phyloP scores from a whole-genome alignment of 2,113 vertebrate genomes.

The Nyctibius bracteatus region DNA sequence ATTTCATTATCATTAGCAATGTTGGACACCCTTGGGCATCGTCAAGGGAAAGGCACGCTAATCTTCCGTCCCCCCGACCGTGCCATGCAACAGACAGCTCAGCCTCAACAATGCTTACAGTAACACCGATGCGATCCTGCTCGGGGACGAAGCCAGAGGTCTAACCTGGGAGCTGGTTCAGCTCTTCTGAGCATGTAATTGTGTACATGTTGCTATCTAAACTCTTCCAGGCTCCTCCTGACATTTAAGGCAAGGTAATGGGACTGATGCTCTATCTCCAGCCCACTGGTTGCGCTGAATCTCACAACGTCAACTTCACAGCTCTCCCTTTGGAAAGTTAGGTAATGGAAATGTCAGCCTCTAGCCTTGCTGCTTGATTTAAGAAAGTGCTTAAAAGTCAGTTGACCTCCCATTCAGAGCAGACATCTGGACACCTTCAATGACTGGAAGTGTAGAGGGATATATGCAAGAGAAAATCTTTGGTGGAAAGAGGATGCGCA shows the following conservation, averaged over 20 bases:
- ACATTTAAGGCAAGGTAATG: neutral
- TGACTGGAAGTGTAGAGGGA: neutral
- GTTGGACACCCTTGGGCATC: neutral
- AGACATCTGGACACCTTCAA: neutral
- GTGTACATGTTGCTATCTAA: neutral
- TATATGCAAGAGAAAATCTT: neutral
- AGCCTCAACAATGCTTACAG: neutral
- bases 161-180: constrained; percentile 22
- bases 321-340: neutral
- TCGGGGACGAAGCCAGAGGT: neutral
- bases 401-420: neutral
- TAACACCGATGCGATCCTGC: neutral
- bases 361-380: neutral
- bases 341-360: constrained; percentile 4
- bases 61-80: neutral
- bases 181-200: neutral
- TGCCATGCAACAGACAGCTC: neutral
- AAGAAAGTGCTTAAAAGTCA: neutral
- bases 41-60: neutral
- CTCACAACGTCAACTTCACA: neutral
- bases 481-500: neutral
- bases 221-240: neutral
- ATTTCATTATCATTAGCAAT: neutral
- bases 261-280: neutral
- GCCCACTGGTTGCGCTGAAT: neutral